Percentiles rank a stretch among this genome's conserved stretches.
phyloP scores from a whole-genome alignment of 2,113 vertebrate genomes.

The Hoplias malabaricus region DNA sequence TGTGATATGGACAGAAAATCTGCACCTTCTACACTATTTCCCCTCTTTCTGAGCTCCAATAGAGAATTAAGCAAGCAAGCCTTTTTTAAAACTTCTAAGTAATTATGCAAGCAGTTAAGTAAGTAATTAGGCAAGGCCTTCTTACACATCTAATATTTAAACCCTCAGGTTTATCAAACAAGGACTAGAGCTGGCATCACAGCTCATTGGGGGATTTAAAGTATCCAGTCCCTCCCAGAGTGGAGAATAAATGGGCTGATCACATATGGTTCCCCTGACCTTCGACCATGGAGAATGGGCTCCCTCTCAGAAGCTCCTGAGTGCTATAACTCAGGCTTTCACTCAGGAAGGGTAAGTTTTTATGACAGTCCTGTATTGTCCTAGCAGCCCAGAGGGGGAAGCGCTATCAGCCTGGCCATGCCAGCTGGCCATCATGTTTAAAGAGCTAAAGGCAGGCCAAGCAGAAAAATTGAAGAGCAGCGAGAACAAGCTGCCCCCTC shows the following conservation, averaged over 20 bases:
- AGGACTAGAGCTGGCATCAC: not conserved
- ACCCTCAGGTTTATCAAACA: conserved; percentile 15
- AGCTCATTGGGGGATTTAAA: conserved; percentile 21
- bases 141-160: not conserved
- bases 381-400: conserved; percentile 55
- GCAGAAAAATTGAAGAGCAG: conserved; percentile 31
- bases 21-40: no score
- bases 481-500: conserved; percentile 50
- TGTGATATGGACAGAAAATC: no score
- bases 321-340: conserved; percentile 61
- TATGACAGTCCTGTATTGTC: conserved; percentile 65
- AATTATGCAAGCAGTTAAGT: no score
- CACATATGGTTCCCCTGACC: conserved; percentile 62
- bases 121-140: not conserved
- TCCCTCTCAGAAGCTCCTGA: conserved; percentile 48
- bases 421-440: conserved; percentile 70
- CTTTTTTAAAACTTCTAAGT: no score
- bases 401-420: conserved; percentile 57
- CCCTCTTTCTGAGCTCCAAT: no score
- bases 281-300: conserved; percentile 41
- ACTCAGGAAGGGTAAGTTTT: conserved; percentile 41
- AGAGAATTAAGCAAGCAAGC: no score
- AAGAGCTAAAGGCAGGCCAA: conserved; percentile 50
- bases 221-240: conserved; percentile 24
- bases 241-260: conserved; percentile 58